Conservation (phyloP, 1,140 invertebrate species). For the Drosophila malerkotliana region DNA sequence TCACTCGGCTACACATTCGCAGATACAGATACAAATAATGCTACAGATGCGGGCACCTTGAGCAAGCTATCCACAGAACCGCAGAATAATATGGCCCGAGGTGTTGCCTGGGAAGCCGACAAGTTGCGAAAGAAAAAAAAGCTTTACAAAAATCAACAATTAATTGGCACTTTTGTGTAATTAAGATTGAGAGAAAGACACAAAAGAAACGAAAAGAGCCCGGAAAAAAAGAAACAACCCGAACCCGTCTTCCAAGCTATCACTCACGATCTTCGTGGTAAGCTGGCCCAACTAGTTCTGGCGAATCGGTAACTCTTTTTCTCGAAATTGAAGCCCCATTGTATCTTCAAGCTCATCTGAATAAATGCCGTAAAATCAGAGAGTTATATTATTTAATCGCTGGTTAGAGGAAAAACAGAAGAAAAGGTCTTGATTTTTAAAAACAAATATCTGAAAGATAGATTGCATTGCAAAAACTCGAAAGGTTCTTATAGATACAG, state of each 20-base stretch:
- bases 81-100: conserved; percentile 20
- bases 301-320: conserved; percentile 8
- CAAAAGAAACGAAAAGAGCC: conserved; percentile 29
- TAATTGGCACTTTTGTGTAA: conserved; percentile 76
- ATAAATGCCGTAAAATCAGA: conserved; percentile 8
- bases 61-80: conserved; percentile 29
- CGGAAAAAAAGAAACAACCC: conserved; percentile 15
- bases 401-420: conserved; percentile 6
- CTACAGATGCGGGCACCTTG: conserved; percentile 25
- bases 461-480: too few relatives aligned
- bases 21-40: conserved; percentile 15
- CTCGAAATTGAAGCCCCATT: neutral
- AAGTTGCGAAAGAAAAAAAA: conserved; percentile 25
- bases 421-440: neutral
- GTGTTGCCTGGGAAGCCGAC: conserved; percentile 26
- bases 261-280: conserved; percentile 41
- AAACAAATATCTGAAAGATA: neutral
- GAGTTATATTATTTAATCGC: neutral
- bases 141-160: conserved; percentile 53
- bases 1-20: conserved; percentile 51
- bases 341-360: conserved; percentile 5
- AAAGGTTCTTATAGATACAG: too few relatives aligned
- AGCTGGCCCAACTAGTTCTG: conserved; percentile 24
- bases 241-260: conserved; percentile 37
- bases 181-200: conserved; percentile 72